These are phyloP conservation scores for Octomys mimax DNA, from an alignment of 2,797 vertebrate species.

Conservation along the genomic window DNA sequence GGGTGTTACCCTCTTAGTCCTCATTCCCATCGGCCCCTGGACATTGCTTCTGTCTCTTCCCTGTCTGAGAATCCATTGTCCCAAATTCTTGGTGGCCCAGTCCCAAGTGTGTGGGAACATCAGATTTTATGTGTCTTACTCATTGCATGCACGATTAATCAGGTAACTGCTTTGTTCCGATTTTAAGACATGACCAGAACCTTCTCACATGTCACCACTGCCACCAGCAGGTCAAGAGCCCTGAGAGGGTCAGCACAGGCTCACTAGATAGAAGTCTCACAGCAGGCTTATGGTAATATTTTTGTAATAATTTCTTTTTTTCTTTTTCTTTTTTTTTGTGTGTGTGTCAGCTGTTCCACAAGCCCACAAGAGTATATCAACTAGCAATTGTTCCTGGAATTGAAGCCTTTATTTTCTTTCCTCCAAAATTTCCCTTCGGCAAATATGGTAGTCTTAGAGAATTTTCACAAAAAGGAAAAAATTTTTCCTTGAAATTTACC, in stretches of 20 bases:
- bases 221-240: not conserved
- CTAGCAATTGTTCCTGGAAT: not conserved
- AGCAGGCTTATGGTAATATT: not conserved
- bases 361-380: not conserved
- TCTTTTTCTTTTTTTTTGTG: not conserved
- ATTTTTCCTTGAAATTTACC: not conserved
- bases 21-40: not conserved
- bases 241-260: not conserved
- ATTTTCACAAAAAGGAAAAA: not conserved
- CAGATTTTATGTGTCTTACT: not conserved
- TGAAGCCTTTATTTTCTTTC: not conserved
- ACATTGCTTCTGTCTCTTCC: not conserved
- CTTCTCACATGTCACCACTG: not conserved
- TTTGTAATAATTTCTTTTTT: not conserved
- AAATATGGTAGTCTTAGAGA: not conserved
- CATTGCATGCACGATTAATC: not conserved
- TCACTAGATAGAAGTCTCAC: not conserved
- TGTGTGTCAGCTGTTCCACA: not conserved
- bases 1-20: not conserved
- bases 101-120: not conserved
- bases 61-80: not conserved
- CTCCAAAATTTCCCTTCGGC: not conserved
- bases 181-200: not conserved
- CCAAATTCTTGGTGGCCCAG: not conserved
- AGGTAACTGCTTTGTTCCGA: not conserved